These are phyloP conservation scores for Noctua janthe DNA, from an alignment of 2,888 invertebrate genomes.

Conservation along the genomic window DNA sequence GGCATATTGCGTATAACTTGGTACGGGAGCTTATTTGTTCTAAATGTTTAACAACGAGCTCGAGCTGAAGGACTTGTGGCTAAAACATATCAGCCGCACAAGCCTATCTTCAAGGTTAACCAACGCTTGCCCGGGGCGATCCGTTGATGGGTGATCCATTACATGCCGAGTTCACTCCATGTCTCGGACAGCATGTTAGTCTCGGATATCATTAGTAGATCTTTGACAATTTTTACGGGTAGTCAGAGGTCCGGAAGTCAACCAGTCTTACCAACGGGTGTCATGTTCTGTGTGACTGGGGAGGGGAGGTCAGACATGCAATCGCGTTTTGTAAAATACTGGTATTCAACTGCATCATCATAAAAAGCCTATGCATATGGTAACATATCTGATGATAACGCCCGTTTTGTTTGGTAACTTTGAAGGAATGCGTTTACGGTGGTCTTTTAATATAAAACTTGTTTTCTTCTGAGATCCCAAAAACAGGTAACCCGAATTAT, in stretches of 20 bases:
- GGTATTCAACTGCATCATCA: background rate
- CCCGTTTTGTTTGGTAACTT: background rate
- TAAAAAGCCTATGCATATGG: background rate
- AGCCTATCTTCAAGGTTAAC: background rate
- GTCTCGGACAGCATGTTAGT: background rate
- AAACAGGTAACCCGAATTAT: background rate
- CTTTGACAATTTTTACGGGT: background rate
- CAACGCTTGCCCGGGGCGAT: background rate
- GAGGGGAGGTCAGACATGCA: no score
- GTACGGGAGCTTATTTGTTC: background rate
- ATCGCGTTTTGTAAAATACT: no score
- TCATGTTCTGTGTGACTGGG: background rate
- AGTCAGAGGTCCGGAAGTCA: background rate
- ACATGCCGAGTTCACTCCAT: background rate
- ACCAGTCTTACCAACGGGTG: background rate
- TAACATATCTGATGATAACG: background rate
- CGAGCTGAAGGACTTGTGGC: background rate
- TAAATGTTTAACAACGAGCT: background rate
- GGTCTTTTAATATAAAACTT: constrained; percentile 5
- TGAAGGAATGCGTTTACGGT: background rate
- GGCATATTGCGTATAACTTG: background rate
- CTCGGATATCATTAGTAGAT: background rate
- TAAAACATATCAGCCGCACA: background rate
- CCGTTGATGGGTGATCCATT: background rate
- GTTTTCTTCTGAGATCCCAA: background rate